Evolutionary conservation across 2,888 invertebrate species (phyloP).

Genomic region (Corbicula japonica): DNA sequence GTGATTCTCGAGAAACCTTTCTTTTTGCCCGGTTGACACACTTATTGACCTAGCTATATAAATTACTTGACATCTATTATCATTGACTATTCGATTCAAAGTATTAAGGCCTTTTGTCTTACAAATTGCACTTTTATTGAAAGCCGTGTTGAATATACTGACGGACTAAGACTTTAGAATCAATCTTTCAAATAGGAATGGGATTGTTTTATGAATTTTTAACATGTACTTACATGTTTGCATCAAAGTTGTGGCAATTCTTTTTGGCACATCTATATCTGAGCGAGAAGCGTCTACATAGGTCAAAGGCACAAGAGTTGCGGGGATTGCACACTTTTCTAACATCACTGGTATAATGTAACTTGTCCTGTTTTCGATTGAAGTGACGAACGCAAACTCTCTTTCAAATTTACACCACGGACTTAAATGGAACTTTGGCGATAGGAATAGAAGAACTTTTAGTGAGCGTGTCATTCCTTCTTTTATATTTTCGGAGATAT

Average conservation of each 20-base stretch:
- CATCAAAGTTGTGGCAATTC: conserved; percentile 18
- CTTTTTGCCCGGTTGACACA: no score
- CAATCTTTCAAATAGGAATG: no score
- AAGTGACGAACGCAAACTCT: conserved; percentile 19
- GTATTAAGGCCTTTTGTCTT: no score
- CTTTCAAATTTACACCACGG: conserved; percentile 25
- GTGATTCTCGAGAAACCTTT: no score
- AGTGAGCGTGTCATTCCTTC: conserved; percentile 16
- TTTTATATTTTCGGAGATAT: conserved; percentile 17
- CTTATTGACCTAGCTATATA: no score
- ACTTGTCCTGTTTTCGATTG: conserved; percentile 16
- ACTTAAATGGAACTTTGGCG: conserved; percentile 31
- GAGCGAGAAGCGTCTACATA: conserved; percentile 31
- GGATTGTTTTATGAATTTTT: no score
- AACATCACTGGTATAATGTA: conserved; percentile 29
- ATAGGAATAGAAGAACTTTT: conserved; percentile 32
- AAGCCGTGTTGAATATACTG: no score
- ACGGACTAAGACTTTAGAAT: no score
- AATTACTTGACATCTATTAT: no score
- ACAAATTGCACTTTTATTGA: no score
- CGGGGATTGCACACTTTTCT: conserved; percentile 34
- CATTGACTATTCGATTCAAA: no score
- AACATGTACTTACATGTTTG: conserved; percentile 19
- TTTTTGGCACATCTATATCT: background rate
- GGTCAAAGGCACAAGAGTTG: conserved; percentile 21